Evolutionary conservation across 2,888 invertebrate species (phyloP), one percentile per base, ranked within the genome.

Genomic region (Catocala nupta): DNA sequence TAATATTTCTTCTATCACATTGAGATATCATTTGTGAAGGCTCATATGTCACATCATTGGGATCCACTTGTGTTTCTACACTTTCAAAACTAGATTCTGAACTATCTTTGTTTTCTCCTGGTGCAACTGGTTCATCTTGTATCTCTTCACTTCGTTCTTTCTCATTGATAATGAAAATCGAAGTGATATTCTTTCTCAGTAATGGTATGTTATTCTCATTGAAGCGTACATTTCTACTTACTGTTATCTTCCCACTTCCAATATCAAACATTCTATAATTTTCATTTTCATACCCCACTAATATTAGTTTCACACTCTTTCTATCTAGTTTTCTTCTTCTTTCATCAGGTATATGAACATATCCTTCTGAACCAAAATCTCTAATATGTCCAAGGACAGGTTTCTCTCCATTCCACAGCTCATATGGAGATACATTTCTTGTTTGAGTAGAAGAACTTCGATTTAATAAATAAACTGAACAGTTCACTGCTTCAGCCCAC

Each of bases 201-300:
- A 44, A 5, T 44, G 44, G 44, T 44, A 44, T 44, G n/a, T 11
- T 44, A n/a, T 44, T 44, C n/a, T 44, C 44, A 44, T 44, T 44
- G 4, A n/a, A 44, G n/a, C 44, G n/a, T n/a, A 44, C 44, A n/a
- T 44, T 44, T 44, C 44, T 10, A 44, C 44, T 44, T 5, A 44
- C 44, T 44, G 44, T 44, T 44, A 44, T 44, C 44, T n/a, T 44
- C n/a, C 44, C 44, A 44, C 11, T 44, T n/a, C 10, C 44, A 44
- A 44, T 44, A 44, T n/a, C 44, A 44, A 44, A 44, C 44, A 44
- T 44, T 44, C 44, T 44, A n/a, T 44, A 44, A 44, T 44, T 44
- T 44, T 10, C 44, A 44, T 44, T 44, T 44, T 44, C 44, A 44
- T 44, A 44, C 10, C 44, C 12, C 44, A 44, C 44, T 44, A n/a